A percentile compares a stretch with the other conserved stretches of the same genome.
Conservation (phyloP, 2,113 vertebrate species). For the Dryoscopus gambensis region DNA sequence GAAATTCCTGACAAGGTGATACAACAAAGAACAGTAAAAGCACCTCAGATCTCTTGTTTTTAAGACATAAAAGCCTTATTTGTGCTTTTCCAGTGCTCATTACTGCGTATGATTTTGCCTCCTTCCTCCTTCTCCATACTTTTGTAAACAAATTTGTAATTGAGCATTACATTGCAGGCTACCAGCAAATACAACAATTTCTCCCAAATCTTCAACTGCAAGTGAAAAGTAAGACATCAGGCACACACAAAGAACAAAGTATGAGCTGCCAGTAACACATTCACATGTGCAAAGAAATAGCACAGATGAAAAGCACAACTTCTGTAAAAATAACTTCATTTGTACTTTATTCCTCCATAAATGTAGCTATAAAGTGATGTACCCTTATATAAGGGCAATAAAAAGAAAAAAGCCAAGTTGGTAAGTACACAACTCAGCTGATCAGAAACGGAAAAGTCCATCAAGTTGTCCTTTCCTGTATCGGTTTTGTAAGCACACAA, state of each 20-base stretch:
- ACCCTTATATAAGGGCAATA: background rate
- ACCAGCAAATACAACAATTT: background rate
- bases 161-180: background rate
- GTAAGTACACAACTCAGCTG: background rate
- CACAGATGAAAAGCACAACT: background rate
- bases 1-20: background rate
- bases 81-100: background rate
- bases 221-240: background rate
- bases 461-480: background rate
- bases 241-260: background rate
- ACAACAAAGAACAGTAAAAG: background rate
- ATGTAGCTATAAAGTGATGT: background rate
- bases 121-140: background rate
- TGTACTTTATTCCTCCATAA: background rate
- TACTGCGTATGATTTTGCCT: background rate
- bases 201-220: background rate
- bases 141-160: background rate
- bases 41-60: background rate
- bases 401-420: background rate
- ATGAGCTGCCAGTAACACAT: background rate
- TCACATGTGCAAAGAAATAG: background rate
- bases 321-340: background rate
- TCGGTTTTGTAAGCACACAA: background rate
- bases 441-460: background rate
- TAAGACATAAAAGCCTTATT: background rate